Evolutionary conservation across 2,113 vertebrate species (phyloP).

Genomic region (Forbesichthys papilliferus): DNA sequence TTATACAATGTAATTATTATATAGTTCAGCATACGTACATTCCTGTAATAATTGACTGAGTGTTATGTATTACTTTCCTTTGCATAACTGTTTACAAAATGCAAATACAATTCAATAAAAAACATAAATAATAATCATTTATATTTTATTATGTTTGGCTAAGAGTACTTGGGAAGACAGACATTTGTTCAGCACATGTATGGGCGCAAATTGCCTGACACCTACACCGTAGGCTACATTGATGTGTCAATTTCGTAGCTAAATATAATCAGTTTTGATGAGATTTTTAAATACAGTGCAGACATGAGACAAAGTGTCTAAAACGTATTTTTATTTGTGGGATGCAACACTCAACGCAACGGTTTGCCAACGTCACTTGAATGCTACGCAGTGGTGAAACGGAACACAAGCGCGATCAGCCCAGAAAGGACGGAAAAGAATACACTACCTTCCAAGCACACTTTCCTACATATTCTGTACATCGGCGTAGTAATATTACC

Average conservation of each 20-base stretch:
- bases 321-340: not conserved
- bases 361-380: constrained; percentile 53
- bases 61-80: too few relatives aligned
- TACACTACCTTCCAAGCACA: constrained; percentile 41
- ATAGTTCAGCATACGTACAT: not conserved
- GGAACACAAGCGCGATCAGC: constrained; percentile 54
- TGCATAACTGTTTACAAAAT: too few relatives aligned
- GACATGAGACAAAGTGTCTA: not conserved
- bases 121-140: too few relatives aligned
- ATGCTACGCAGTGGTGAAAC: constrained; percentile 52
- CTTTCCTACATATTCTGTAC: constrained; percentile 27
- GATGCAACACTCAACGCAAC: constrained; percentile 27
- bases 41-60: not conserved
- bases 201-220: too few relatives aligned
- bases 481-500: constrained; percentile 13
- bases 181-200: too few relatives aligned
- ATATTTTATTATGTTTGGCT: too few relatives aligned
- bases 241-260: too few relatives aligned
- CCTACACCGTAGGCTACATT: too few relatives aligned
- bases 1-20: not conserved
- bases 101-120: too few relatives aligned
- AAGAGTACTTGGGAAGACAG: too few relatives aligned
- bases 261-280: not conserved
- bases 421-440: constrained; percentile 73
- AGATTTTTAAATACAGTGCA: not conserved